A percentile compares a stretch with the other conserved stretches of the same genome.
Conservation (phyloP, 2,797 vertebrate genomes). For the Ceryle rudis region DNA sequence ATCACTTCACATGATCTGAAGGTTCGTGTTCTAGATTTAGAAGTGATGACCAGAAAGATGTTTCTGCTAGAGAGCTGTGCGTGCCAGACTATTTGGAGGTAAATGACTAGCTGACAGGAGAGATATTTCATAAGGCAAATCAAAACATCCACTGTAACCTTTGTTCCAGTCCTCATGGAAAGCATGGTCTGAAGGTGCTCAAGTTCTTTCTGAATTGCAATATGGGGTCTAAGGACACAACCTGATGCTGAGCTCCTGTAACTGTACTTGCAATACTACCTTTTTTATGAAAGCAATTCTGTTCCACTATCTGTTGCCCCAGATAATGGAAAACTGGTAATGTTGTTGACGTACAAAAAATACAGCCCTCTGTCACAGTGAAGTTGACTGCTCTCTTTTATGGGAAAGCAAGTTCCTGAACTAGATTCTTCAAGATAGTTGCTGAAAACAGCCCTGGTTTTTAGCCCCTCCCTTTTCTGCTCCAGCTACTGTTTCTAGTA, state of each 20-base stretch:
- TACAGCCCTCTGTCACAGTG: not conserved
- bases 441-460: not conserved
- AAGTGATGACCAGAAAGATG: not conserved
- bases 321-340: not conserved
- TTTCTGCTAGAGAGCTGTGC: not conserved
- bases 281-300: not conserved
- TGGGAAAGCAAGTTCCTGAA: not conserved
- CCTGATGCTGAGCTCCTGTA: not conserved
- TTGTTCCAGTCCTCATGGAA: not conserved
- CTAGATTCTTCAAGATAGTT: not conserved
- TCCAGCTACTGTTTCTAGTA: not conserved
- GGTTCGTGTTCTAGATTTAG: not conserved
- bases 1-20: not conserved
- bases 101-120: not conserved
- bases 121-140: not conserved
- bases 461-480: not conserved
- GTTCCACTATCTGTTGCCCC: not conserved
- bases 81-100: not conserved
- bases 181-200: not conserved
- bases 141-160: not conserved
- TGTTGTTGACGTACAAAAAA: not conserved
- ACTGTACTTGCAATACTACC: not conserved
- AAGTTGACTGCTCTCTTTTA: not conserved
- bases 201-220: not conserved
- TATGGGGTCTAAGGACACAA: not conserved